These are phyloP conservation scores for Tupaia chinensis DNA, from an alignment of 2,113 vertebrate species.

Conservation along the genomic window DNA sequence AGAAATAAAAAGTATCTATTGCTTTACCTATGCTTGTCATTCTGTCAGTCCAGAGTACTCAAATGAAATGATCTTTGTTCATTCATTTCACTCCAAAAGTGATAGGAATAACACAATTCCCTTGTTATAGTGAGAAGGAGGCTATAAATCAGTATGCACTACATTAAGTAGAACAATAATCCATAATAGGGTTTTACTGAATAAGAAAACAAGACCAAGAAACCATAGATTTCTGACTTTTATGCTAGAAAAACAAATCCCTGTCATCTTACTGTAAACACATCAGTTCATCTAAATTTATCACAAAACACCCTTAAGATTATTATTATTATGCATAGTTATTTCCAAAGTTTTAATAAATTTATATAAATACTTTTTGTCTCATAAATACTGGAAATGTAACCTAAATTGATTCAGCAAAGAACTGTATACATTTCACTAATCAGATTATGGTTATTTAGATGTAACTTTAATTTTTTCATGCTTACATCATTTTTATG, in stretches of 20 bases:
- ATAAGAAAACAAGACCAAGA: constrained; percentile 4
- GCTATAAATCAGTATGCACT: background rate
- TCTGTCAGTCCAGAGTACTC: constrained; percentile 15
- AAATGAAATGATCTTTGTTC: constrained; percentile 44
- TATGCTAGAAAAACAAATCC: background rate
- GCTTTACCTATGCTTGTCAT: constrained; percentile 1
- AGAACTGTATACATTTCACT: background rate
- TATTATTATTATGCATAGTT: background rate
- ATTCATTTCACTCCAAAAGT: constrained; percentile 39
- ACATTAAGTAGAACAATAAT: constrained; percentile 25
- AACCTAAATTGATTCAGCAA: constrained; percentile 34
- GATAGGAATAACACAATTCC: constrained; percentile 26
- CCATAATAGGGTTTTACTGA: constrained; percentile 10
- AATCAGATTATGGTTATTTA: background rate
- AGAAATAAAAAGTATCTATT: background rate
- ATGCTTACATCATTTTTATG: background rate
- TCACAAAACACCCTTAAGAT: background rate
- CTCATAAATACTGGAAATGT: constrained; percentile 35
- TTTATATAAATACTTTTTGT: background rate
- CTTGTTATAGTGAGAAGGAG: background rate
- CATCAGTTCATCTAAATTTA: background rate
- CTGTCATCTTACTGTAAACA: constrained; percentile 2
- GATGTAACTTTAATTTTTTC: constrained; percentile 45
- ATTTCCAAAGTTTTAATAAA: constrained; percentile 42
- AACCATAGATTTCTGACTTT: constrained; percentile 12